Conservation (phyloP, 2,888 invertebrate species). For the Ernsta delagoae region DNA sequence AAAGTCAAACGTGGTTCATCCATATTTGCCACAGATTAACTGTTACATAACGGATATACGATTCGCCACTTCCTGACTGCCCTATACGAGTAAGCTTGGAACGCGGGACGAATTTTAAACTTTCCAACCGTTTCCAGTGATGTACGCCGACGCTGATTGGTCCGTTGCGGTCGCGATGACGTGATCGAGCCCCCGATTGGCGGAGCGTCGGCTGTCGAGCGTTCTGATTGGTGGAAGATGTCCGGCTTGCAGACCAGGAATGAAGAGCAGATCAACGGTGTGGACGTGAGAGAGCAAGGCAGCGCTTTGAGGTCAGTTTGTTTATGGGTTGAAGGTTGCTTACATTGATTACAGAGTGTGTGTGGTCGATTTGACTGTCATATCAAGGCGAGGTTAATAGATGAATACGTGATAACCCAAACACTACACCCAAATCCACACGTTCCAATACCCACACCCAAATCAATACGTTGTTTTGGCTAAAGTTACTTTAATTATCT, state of each 20-base stretch:
- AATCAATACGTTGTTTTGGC: no score
- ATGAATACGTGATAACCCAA: no score
- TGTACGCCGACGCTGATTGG: constrained; percentile 46
- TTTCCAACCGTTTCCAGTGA: constrained; percentile 46
- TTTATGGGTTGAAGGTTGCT: no score
- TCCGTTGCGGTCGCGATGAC: constrained; percentile 53
- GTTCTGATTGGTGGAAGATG: constrained; percentile 69
- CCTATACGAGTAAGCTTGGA: constrained; percentile 52
- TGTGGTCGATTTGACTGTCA: background rate
- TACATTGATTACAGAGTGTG: constrained; percentile 42
- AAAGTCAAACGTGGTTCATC: background rate
- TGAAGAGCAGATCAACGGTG: constrained; percentile 76
- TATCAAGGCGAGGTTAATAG: background rate
- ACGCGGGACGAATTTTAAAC: constrained; percentile 55
- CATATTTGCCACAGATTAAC: constrained; percentile 41
- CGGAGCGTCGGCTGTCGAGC: constrained; percentile 51
- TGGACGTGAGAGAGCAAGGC: constrained; percentile 79
- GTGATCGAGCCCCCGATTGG: constrained; percentile 59
- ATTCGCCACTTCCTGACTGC: constrained; percentile 51
- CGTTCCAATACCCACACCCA: no score
- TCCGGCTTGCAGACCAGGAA: constrained; percentile 75
- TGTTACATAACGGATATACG: constrained; percentile 60
- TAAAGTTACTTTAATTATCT: no score
- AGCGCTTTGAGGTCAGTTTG: constrained; percentile 74
- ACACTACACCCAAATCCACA: no score